Base-by-base conservation (phyloP, 2,797 vertebrate species). In the Peromyscus attwateri region DNA sequence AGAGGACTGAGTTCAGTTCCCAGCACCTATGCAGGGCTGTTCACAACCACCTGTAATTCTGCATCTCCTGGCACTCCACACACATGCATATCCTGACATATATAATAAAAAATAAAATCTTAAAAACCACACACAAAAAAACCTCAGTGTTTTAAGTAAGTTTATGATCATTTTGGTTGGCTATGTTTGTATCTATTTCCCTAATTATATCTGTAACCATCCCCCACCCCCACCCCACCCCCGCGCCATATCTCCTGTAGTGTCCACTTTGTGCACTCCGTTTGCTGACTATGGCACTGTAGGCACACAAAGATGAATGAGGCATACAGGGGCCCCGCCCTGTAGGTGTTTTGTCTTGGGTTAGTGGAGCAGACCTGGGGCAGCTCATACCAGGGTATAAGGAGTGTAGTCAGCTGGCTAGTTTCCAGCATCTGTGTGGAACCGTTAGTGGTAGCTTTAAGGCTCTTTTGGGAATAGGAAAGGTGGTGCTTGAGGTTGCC, bases 341-440 rank as follows among this genome's bases (percentile, higher is more conserved):
- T 60, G 31, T 68, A 87, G 55, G 37, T 57, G n/a, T 95, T 95
- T 96, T 95, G 84, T 89, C 17, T 83, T 75, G 43, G 34, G 9
- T 5, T 43, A 2, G 73, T 17, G n/a, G 60, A 64, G 75, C 46
- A 89, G 40, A 85, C n/a, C 37, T 49, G 27, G 84, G 68, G 80
- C 46, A 27, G 6, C 9, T 88, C 80, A 40, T 57, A n/a, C 16
- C 34, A 82, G 55, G 11, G 27, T 77, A 14, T 68, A 68, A 81
- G 27, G 55, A 96, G 4, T 37, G 16, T 87, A 73, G 0, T 85
- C 95, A 66, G 16, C 31, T 73, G 12, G 25, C 62, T 94, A 55
- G 71, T 25, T 37, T 62, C 16, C 37, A 70, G 81, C 70, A 21
- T 80, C 70, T 64, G 68, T 55, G 34, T 68, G 49, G 7, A 46